These are phyloP conservation scores for Leucoraja ocellata DNA, from an alignment of 2,797 vertebrate genomes.

Conservation along the genomic window DNA sequence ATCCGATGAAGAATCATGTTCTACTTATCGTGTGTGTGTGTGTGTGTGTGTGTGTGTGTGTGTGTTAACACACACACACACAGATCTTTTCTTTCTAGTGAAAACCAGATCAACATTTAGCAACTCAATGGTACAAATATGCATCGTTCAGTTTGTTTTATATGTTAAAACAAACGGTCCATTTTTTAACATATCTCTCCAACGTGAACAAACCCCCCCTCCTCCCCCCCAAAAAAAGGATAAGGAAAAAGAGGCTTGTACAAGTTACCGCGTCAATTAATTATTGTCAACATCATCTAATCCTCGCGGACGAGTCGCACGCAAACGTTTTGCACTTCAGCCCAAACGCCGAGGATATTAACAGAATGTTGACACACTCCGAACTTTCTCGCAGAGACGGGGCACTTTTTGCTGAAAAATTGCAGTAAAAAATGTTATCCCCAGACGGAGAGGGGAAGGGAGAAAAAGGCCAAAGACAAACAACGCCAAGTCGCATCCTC, in stretches of 20 bases:
- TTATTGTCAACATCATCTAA: background rate
- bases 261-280: background rate
- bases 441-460: background rate
- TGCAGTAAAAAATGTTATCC: constrained; percentile 11
- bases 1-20: constrained; percentile 29
- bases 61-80: no score
- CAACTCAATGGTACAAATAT: constrained; percentile 1
- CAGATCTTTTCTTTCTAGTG: constrained; percentile 12
- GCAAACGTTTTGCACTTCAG: background rate
- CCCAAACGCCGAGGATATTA: background rate
- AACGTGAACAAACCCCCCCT: background rate
- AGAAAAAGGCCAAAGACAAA: background rate
- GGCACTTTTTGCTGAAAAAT: background rate
- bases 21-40: background rate
- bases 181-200: background rate
- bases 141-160: background rate
- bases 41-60: no score
- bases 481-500: background rate
- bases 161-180: background rate
- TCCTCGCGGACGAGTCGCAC: background rate
- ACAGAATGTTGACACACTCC: background rate
- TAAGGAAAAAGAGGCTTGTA: background rate
- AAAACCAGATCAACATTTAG: constrained; percentile 24
- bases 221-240: background rate
- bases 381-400: constrained; percentile 7